Conservation (phyloP, 2,113 vertebrate species). For the Hydrolagus affinis region DNA sequence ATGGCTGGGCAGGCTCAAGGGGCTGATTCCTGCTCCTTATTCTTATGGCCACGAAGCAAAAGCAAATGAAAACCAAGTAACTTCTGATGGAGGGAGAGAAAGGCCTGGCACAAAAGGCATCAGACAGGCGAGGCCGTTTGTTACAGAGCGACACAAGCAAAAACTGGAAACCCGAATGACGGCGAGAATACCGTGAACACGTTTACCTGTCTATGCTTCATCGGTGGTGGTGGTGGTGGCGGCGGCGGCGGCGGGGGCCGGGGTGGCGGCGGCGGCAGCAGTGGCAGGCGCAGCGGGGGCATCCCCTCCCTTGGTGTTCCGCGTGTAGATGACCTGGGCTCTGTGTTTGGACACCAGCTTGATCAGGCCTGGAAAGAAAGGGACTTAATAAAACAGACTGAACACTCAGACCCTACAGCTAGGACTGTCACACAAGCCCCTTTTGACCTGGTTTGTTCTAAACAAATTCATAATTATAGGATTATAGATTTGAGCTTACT, state of each 20-base stretch:
- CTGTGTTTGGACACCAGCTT: constrained; percentile 95
- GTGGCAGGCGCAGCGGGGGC: constrained; percentile 49
- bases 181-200: rapidly evolving
- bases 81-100: not conserved
- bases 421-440: too few species aligned
- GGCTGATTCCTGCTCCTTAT: too few species aligned
- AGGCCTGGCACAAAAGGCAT: not conserved
- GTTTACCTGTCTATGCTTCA: constrained; percentile 65
- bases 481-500: too few species aligned
- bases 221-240: constrained; percentile 48
- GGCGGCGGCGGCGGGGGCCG: too few species aligned
- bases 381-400: too few species aligned
- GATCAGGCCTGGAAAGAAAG: constrained; percentile 69
- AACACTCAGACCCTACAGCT: too few species aligned
- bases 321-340: constrained; percentile 92
- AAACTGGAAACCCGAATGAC: not conserved
- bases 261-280: too few species aligned
- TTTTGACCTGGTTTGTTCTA: too few species aligned
- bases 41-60: too few species aligned
- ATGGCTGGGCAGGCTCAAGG: too few species aligned
- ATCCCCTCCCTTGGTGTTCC: constrained; percentile 93
- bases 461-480: too few species aligned
- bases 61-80: not conserved
- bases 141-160: not conserved
- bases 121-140: too few species aligned